A percentile compares a stretch with the other conserved stretches of the same genome.
These are phyloP conservation scores for Trachemys scripta DNA, from an alignment of 2,113 vertebrate species.

Conservation along the genomic window DNA sequence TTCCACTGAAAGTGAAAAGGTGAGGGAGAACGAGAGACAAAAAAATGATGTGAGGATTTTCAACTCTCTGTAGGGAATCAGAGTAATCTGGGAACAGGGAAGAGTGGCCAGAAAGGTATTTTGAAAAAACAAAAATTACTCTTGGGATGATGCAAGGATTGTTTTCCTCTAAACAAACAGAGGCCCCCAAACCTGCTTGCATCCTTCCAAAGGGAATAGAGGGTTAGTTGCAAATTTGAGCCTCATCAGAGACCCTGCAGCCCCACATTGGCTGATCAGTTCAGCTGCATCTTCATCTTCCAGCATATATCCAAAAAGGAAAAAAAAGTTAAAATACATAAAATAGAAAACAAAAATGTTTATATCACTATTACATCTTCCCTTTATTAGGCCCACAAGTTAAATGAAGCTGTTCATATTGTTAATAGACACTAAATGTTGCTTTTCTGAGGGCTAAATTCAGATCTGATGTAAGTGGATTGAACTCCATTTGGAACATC, in stretches of 20 bases:
- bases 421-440: neutral
- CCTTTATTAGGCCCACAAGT: neutral
- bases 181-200: neutral
- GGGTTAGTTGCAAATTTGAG: neutral
- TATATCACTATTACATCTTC: neutral
- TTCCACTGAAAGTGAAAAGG: neutral
- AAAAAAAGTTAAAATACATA: neutral
- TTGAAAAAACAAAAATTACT: neutral
- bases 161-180: neutral
- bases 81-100: neutral
- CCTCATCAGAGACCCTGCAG: neutral
- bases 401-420: neutral
- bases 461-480: neutral
- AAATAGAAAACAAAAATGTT: accelerated
- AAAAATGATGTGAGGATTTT: neutral
- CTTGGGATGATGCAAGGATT: neutral
- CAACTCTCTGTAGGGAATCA: neutral
- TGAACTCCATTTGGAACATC: neutral
- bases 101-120: neutral
- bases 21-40: neutral
- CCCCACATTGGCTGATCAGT: neutral
- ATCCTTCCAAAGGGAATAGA: neutral
- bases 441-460: neutral
- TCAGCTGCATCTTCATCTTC: neutral
- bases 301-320: neutral